phyloP scores from a whole-genome alignment of 1,140 invertebrate genomes.

The Saxidomus purpurata region DNA sequence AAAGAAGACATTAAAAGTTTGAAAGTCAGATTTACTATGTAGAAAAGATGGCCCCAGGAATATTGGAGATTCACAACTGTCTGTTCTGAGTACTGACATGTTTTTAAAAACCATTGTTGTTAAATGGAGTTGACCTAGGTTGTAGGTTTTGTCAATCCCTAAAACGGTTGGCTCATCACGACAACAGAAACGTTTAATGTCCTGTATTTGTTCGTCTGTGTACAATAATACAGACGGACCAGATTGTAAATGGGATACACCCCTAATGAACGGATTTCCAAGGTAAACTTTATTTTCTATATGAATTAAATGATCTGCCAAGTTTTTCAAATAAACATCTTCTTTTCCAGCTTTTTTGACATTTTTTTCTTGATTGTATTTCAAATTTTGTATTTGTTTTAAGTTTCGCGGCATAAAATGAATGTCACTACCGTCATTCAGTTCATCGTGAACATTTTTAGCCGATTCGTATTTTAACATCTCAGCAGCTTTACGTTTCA shows the following conservation, averaged over 20 bases:
- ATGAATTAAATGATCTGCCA: conserved; percentile 2
- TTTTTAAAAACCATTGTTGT: conserved; percentile 37
- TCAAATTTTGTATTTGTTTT: conserved; percentile 33
- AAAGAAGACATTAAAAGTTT: conserved; percentile 29
- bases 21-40: conserved; percentile 28
- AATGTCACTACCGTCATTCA: conserved; percentile 21
- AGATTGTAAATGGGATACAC: neutral
- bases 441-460: conserved; percentile 32
- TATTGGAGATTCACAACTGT: neutral
- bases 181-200: conserved; percentile 33
- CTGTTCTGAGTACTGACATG: neutral
- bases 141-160: conserved; percentile 39
- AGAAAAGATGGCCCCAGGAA: conserved; percentile 1
- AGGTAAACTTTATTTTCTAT: conserved; percentile 14
- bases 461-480: neutral
- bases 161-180: neutral
- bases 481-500: neutral
- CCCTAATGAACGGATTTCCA: neutral
- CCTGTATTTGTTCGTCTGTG: neutral
- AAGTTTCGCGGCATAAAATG: neutral
- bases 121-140: neutral
- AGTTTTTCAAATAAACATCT: neutral
- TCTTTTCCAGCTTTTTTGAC: neutral
- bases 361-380: neutral
- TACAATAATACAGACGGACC: neutral